Percentiles rank a stretch among this genome's conserved stretches.
Conservation (phyloP, 2,888 invertebrate genomes). For the Peribatodes rhomboidaria region DNA sequence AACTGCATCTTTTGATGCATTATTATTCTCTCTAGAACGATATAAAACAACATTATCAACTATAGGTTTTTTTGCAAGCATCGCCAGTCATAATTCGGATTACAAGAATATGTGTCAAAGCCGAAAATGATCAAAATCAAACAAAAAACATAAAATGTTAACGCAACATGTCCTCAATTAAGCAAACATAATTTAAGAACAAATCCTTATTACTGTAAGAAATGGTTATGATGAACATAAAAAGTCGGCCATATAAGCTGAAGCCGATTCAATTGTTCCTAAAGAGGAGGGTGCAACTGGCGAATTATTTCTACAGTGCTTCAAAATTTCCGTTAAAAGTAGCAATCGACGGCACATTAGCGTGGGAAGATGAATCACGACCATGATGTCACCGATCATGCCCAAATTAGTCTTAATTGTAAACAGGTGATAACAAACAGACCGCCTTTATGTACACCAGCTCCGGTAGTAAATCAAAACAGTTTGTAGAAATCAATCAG, state of each 20-base stretch:
- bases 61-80: neutral
- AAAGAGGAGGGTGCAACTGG: slow-evolving; percentile 53
- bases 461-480: slow-evolving; percentile 46
- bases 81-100: neutral
- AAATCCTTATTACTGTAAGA: slow-evolving; percentile 19
- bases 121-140: slow-evolving; percentile 16
- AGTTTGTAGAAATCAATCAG: slow-evolving; percentile 49
- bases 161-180: slow-evolving; percentile 28
- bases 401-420: slow-evolving; percentile 54
- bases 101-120: neutral
- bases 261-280: slow-evolving; percentile 51
- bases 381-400: slow-evolving; percentile 61
- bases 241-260: slow-evolving; percentile 44
- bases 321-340: slow-evolving; percentile 53
- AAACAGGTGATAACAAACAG: slow-evolving; percentile 51
- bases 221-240: slow-evolving; percentile 46
- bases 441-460: slow-evolving; percentile 39
- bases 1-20: slow-evolving; percentile 14
- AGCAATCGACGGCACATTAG: slow-evolving; percentile 42
- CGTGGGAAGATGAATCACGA: slow-evolving; percentile 65
- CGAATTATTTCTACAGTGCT: slow-evolving; percentile 49
- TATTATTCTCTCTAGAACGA: neutral
- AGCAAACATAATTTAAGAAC: slow-evolving; percentile 23
- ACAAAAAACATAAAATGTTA: slow-evolving; percentile 21
- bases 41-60: neutral